Evolutionary conservation across 23 tunicate genomes (phyloP), one percentile per base, ranked within the genome.

Genomic region (Phallusia fumigata): DNA sequence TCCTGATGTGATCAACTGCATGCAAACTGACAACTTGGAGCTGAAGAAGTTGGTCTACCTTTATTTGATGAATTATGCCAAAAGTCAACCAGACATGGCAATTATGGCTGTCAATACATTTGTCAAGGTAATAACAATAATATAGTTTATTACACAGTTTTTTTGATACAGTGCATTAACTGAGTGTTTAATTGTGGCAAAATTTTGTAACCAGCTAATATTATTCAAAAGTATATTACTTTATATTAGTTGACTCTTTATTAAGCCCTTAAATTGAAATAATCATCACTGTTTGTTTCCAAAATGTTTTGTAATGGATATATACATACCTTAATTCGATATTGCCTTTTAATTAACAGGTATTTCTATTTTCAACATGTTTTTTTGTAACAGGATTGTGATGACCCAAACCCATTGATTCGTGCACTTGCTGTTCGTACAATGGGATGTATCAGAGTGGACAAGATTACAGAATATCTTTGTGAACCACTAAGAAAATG

Each of bases 41-140:
- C 79, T 96, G 83, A 96, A 96, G 87, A 96, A 96, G 81, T 83
- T 96, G 52, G 99, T 96, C 34, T 96, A 96, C 73, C 75, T 96
- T 58, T 96, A 96, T 64, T 73, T 96, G 93, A 96, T 96, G 99
- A 96, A 96, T 79, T 96, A 96, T 65, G 99, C 99, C 0, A 96
- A 96, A 76, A 87, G 93, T 44, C 99, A 96, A 77, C 99, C 99
- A 0, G 99, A 96, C 51, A 96, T 96, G 99, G 95, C 99, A 0
- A 96, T 96, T 86, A 96, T 96, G 99, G 99, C 99, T 0, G 99
- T 96, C 83, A 96, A 96, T 81, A 96, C 99, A 5, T 96, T 96
- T 74, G 99, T 96, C 31, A 96, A 96, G 79, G 93, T 83, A 6
- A 40, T 10, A 40, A 40, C 47, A 40, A 40, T 40, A 40, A 40